A percentile compares a stretch with the other conserved stretches of the same genome.
Conservation (phyloP, 1,140 invertebrate genomes). For the Penaeus vannamei region DNA sequence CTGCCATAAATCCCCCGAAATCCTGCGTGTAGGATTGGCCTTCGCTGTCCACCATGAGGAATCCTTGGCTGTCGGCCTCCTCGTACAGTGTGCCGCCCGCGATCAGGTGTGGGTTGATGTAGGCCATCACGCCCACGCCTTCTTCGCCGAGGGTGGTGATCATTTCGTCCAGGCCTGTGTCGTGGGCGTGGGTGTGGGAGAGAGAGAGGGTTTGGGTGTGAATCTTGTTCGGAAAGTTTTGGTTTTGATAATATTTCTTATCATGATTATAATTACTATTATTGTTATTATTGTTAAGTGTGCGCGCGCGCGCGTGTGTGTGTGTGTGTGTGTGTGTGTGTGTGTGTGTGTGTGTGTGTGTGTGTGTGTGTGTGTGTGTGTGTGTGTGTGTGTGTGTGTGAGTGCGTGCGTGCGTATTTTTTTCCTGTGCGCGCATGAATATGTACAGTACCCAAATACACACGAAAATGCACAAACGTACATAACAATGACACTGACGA, state of each 20-base stretch:
- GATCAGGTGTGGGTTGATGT: constrained; percentile 73
- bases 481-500: not conserved
- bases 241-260: too few relatives aligned
- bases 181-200: not conserved
- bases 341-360: not conserved
- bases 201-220: too few relatives aligned
- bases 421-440: not conserved
- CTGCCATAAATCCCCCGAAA: constrained; percentile 72
- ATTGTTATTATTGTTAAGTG: too few relatives aligned
- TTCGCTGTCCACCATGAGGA: constrained; percentile 70
- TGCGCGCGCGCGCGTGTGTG: constrained; percentile 57
- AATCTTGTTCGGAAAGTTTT: too few relatives aligned
- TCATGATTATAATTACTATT: too few relatives aligned
- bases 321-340: not conserved
- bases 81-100: constrained; percentile 70
- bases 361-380: too few relatives aligned
- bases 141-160: constrained; percentile 69
- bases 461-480: not conserved
- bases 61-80: constrained; percentile 68
- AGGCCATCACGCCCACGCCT: constrained; percentile 70
- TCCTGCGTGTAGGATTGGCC: constrained; percentile 69
- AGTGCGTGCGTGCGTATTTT: too few relatives aligned
- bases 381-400: too few relatives aligned
- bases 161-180: constrained; percentile 68
- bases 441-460: not conserved